These are phyloP conservation scores for Gopherus evgoodei DNA, from an alignment of 2,113 vertebrate species.

Conservation along the genomic window DNA sequence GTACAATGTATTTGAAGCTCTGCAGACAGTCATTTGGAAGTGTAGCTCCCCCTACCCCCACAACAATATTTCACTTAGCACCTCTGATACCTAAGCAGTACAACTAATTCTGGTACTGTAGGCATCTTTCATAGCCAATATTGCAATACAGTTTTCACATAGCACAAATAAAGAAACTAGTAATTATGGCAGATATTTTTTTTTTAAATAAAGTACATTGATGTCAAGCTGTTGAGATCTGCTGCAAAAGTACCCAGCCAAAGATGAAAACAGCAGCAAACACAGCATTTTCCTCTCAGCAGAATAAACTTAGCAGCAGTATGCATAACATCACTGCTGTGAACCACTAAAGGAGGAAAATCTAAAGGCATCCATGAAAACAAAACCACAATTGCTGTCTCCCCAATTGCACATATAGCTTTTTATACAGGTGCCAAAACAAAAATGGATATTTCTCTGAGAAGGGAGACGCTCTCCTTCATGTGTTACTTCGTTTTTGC, in stretches of 20 bases:
- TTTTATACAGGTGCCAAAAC: background rate
- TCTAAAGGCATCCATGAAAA: background rate
- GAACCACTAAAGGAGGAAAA: background rate
- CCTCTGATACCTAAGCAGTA: background rate
- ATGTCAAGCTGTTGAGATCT: background rate
- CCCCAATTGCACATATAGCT: background rate
- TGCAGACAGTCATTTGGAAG: background rate
- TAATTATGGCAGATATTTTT: fast-evolving
- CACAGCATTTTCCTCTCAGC: background rate
- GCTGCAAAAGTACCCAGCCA: background rate
- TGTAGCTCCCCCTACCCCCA: background rate
- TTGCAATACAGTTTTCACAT: background rate
- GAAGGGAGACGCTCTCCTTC: background rate
- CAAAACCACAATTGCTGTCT: background rate
- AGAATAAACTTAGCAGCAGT: background rate
- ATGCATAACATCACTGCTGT: background rate
- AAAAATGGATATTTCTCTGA: background rate
- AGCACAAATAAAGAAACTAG: background rate
- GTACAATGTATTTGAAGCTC: slow-evolving; percentile 28
- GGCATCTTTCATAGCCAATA: background rate
- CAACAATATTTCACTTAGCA: background rate
- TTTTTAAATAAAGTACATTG: background rate
- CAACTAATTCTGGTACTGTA: background rate
- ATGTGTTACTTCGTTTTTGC: background rate
- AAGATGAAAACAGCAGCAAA: background rate